These are phyloP conservation scores for Neomonachus schauinslandi DNA, from an alignment of 2,113 vertebrate genomes.

Conservation along the genomic window DNA sequence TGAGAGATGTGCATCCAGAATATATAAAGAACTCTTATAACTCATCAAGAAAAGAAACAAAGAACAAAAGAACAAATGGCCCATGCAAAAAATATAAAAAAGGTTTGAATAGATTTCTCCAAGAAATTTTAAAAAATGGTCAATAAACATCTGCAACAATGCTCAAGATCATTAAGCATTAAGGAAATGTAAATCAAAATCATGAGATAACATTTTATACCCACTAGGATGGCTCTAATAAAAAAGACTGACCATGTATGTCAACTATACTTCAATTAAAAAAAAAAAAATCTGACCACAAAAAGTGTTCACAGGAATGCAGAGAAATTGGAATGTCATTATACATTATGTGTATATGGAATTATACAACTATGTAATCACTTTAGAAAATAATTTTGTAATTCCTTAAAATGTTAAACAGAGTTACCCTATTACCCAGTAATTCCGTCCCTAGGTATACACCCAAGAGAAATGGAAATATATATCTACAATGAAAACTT, in stretches of 20 bases:
- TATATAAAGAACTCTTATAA: neutral
- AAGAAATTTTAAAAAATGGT: neutral
- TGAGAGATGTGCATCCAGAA: neutral
- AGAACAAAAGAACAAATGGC: neutral
- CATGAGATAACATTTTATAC: neutral
- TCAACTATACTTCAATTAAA: neutral
- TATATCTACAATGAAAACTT: neutral
- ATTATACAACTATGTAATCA: neutral
- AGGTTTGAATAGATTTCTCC: neutral
- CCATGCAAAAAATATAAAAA: neutral
- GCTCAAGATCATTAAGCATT: neutral
- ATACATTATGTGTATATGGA: neutral
- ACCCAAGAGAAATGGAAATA: neutral
- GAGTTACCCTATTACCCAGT: neutral
- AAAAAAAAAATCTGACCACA: neutral
- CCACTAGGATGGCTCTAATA: neutral
- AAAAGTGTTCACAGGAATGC: neutral
- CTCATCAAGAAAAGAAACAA: neutral
- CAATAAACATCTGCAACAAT: neutral
- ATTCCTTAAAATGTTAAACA: neutral
- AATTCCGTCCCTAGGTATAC: neutral
- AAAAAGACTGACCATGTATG: neutral
- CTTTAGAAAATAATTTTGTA: neutral
- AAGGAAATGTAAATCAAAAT: constrained; percentile 15
- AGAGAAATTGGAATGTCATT: neutral